Base-by-base conservation (phyloP, 2,113 vertebrate species). In the Oreocharis arfaki region DNA sequence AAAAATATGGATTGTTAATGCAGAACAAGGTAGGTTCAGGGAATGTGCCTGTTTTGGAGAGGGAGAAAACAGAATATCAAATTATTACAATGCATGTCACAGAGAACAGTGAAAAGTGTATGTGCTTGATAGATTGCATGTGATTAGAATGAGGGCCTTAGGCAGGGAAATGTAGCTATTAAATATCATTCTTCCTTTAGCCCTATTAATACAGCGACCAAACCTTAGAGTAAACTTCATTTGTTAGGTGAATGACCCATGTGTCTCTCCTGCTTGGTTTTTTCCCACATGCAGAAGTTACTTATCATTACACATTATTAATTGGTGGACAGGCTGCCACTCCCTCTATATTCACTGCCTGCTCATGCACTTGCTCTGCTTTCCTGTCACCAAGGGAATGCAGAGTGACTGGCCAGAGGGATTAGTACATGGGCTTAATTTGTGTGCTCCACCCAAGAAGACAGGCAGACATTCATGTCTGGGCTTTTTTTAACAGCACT, bases 161-260 rank as follows among this genome's bases (percentile, higher is more conserved):
- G 77, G 84, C 65, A 65, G 1, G 11, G 55, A 90, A 91, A 94
- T 42, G 12, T 65, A 63, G 64, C 77, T 91, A 60, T 90, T 87
- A 95, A 95, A 89, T 77, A 89, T 49, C 24, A 69, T 78, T 82
- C 39, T 69, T 89, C 53, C 92, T 93, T 91, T 37, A 67, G 57
- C 47, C 53, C 39, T 27, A 59, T 52, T 86, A 93, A 94, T 69
- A 56, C 18, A 91, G 65, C 87, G 74, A 93, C 89, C 60, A 94
- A 96, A 91, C 76, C 64, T 59, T 52, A 92, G 39, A 82, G 88
- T 79, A 97, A 96, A 89, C 74, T 79, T 88, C 55, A 96, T 94
- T 95, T 96, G 46, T 86, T 95, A 95, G 81, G 69, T 52, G 90
- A 83, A 76, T 53, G 88, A 90, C 70, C 85, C 19, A 11, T 6